Base-by-base conservation (phyloP, 2,797 vertebrate species). In the Ambastaia sidthimunki region DNA sequence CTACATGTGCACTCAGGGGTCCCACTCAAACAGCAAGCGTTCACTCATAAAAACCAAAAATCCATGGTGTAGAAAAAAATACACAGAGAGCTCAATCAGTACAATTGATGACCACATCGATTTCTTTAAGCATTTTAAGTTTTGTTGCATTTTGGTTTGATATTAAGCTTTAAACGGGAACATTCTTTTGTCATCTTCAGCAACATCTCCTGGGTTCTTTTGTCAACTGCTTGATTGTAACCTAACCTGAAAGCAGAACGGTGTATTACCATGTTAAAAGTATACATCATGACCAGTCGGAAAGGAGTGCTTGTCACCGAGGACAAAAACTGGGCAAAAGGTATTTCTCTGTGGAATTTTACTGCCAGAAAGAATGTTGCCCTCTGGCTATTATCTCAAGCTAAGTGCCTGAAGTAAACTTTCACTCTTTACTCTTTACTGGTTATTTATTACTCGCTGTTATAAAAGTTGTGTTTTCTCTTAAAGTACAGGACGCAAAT, bases 1-100 rank as follows among this genome's bases (percentile, higher is more conserved):
- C 83, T 86, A 76, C 21, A 47, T 76, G 74, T 77, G 70, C 66
- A 37, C 82, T 81, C 83, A 78, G 59, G 74, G 70, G 37, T 72
- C 76, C 23, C 62, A 82, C 67, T 70, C 48, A 65, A 76, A 60
- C 37, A 19, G 12, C 63, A 34, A 74, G 50, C 3, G 7, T 78
- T 60, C 25, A 12, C 47, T 78, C 13, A 18, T 81, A 71, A 74
- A 83, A 71, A 76, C 2, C 1, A 48, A 55, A 67, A 47, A 75
- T 71, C 50, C 31, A 47, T 52, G 62, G 23, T 41, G 74, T 52
- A 28, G 21, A 82, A 31, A 52, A 25, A 16, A 21, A 50, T 19
- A 15, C 25, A 60, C 11, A 25, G 11, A 59, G 21, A 60, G 9
- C 52, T 7, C 19, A 9, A 55, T 55, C 2, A 9, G 19, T 3